phyloP scores from a whole-genome alignment of 2,113 vertebrate species.

The Siphamia tubifer region DNA sequence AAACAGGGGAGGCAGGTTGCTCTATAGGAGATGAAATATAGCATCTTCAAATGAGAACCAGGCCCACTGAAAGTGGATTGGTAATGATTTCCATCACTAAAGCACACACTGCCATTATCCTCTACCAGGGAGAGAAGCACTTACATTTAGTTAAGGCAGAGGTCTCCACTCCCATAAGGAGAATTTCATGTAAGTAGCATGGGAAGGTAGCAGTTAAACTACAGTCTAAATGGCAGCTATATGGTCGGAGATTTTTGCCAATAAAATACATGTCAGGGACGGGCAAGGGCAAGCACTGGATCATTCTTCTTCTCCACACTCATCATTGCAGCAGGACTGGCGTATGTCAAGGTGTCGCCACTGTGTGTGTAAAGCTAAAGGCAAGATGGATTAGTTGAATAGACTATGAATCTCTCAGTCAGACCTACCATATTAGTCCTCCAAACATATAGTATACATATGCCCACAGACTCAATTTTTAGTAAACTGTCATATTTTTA shows the following conservation, averaged over 20 bases:
- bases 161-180: constrained; percentile 25
- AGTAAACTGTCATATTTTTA: constrained; percentile 19
- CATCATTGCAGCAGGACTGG: constrained; percentile 19
- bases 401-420: constrained; percentile 31
- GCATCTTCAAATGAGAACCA: background rate
- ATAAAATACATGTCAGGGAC: constrained; percentile 55
- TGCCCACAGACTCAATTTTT: constrained; percentile 21
- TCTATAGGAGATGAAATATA: background rate
- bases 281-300: constrained; percentile 31
- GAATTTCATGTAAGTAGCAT: constrained; percentile 18
- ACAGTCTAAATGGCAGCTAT: constrained; percentile 34
- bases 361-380: constrained; percentile 27
- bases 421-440: background rate
- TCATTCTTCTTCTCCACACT: constrained; percentile 8
- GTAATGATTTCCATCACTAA: constrained; percentile 16
- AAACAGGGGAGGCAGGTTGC: background rate
- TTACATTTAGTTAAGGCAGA: constrained; percentile 18
- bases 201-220: constrained; percentile 46
- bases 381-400: constrained; percentile 41
- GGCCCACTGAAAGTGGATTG: background rate
- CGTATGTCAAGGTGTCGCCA: constrained; percentile 17
- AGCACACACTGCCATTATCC: background rate
- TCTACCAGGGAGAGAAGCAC: constrained; percentile 1
- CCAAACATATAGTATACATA: background rate
- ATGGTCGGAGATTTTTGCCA: constrained; percentile 12